A percentile compares a stretch with the other conserved stretches of the same genome.
Evolutionary conservation across 2,888 invertebrate genomes (phyloP).

Genomic region (Luffia ferchaultella): DNA sequence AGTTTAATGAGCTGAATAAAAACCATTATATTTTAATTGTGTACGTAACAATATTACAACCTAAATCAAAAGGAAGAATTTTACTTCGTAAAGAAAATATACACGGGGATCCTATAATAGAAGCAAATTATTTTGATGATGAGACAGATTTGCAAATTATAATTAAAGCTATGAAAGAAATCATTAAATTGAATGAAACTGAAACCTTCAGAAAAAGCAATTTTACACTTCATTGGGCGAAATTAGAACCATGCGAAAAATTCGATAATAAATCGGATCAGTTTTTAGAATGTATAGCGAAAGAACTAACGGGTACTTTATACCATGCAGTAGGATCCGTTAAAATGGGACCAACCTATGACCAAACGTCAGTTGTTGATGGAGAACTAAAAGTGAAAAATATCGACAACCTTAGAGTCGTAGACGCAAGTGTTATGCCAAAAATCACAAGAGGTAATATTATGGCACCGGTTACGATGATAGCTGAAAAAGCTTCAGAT

Average conservation of each 20-base stretch:
- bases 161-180: constrained; percentile 46
- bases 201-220: constrained; percentile 49
- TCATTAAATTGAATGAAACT: constrained; percentile 50
- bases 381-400: constrained; percentile 41
- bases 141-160: constrained; percentile 41
- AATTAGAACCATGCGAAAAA: background rate
- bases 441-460: constrained; percentile 53
- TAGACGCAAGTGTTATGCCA: constrained; percentile 52
- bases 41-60: constrained; percentile 48
- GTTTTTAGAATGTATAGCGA: constrained; percentile 56
- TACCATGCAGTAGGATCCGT: constrained; percentile 57
- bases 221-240: constrained; percentile 20
- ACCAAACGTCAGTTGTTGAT: constrained; percentile 49
- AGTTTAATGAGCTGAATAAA: constrained; percentile 25
- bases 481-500: constrained; percentile 58
- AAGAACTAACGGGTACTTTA: constrained; percentile 46
- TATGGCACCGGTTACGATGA: constrained; percentile 55
- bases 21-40: constrained; percentile 15
- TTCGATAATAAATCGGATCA: constrained; percentile 25
- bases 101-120: constrained; percentile 46
- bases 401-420: constrained; percentile 40
- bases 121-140: constrained; percentile 50
- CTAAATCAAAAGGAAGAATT: constrained; percentile 49
- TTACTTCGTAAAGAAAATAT: constrained; percentile 44
- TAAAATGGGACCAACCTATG: constrained; percentile 48